These are phyloP conservation scores for Chrysolina oricalcia DNA, from an alignment of 2,888 invertebrate species.

Conservation along the genomic window DNA sequence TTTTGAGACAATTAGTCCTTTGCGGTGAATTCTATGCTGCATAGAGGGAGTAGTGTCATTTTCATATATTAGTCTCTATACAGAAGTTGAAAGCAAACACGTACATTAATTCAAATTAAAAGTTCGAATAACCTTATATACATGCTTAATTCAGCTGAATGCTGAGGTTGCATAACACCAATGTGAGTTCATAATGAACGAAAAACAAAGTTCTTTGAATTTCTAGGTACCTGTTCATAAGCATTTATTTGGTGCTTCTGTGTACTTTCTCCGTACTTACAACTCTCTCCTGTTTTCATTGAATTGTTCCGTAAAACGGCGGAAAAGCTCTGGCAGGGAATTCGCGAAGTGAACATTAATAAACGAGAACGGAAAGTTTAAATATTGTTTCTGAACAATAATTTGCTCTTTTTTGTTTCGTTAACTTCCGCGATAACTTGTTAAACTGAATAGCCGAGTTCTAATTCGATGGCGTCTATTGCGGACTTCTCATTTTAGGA, in stretches of 20 bases:
- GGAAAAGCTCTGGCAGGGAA: constrained; percentile 10
- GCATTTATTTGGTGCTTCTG: background rate
- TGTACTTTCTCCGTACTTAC: constrained; percentile 8
- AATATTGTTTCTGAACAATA: constrained; percentile 47
- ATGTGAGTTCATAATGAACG: background rate
- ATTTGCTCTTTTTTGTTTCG: constrained; percentile 39
- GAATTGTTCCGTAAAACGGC: constrained; percentile 18
- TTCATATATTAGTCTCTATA: background rate
- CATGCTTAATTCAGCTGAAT: background rate
- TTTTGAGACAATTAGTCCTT: background rate
- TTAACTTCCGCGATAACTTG: constrained; percentile 44
- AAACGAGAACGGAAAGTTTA: constrained; percentile 39
- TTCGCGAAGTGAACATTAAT: constrained; percentile 32
- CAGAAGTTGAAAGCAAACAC: background rate
- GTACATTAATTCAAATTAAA: background rate
- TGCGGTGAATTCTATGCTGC: background rate
- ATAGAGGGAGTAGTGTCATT: background rate
- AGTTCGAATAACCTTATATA: background rate
- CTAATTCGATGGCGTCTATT: constrained; percentile 45
- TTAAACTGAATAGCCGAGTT: constrained; percentile 44
- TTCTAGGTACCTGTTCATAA: constrained; percentile 4
- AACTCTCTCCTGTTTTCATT: constrained; percentile 15
- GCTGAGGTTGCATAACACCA: background rate
- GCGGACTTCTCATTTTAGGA: constrained; percentile 40
- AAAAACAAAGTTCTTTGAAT: background rate